Evolutionary conservation across 64 coral and sea anemone genomes (phyloP).

Genomic region (Actinia tenebrosa): DNA sequence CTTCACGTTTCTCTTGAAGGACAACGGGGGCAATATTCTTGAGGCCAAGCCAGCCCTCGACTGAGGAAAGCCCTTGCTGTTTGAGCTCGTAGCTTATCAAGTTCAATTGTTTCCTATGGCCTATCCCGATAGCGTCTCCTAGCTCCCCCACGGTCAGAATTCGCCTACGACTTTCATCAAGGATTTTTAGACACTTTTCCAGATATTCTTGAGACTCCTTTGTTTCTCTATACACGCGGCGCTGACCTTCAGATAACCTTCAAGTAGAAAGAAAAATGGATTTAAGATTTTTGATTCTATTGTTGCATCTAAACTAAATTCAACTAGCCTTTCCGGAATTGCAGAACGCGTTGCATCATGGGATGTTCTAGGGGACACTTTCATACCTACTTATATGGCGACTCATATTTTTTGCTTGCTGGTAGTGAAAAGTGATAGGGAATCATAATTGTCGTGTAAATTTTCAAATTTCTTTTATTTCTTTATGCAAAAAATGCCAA

Average conservation of each 20-base stretch:
- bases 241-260: slow-evolving; percentile 24
- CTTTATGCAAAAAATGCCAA: no score
- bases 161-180: not conserved
- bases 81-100: not conserved
- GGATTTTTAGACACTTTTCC: not conserved
- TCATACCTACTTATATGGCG: no score
- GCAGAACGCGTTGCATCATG: no score
- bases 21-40: not conserved
- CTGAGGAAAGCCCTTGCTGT: slow-evolving; percentile 5
- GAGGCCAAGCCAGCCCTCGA: slow-evolving; percentile 21
- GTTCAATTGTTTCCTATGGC: slow-evolving; percentile 17
- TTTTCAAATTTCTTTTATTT: no score
- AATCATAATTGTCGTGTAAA: no score
- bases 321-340: no score
- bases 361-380: no score
- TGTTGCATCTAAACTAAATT: no score
- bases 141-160: slow-evolving; percentile 26
- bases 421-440: no score
- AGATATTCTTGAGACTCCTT: slow-evolving; percentile 26
- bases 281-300: no score
- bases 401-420: no score
- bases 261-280: slow-evolving; percentile 36
- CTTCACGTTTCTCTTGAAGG: not conserved
- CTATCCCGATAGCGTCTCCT: not conserved
- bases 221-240: slow-evolving; percentile 33